phyloP scores from a whole-genome alignment of 1,140 invertebrate species.

The Philopotamus ludificatus region DNA sequence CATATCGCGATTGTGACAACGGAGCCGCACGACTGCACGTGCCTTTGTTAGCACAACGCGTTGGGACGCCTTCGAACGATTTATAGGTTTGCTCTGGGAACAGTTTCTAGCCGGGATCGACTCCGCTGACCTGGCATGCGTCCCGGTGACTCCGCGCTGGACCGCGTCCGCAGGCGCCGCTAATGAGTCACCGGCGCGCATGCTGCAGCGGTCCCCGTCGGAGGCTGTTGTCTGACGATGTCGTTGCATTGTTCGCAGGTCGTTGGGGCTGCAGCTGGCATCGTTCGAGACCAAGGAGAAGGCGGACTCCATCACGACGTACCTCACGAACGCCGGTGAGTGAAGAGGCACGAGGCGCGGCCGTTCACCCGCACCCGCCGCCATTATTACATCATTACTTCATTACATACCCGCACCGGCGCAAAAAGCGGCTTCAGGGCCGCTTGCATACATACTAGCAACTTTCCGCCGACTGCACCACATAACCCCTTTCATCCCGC shows the following conservation, averaged over 20 bases:
- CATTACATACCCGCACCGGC: conserved; percentile 24
- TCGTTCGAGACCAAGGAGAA: conserved; percentile 85
- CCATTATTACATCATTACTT: conserved; percentile 38
- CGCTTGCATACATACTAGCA: not conserved
- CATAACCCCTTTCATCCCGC: too few species aligned
- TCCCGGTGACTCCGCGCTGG: too few species aligned
- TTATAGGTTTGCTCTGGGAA: too few species aligned
- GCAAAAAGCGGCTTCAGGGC: conserved; percentile 6
- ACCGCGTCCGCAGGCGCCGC: too few species aligned
- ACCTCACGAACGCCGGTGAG: conserved; percentile 74
- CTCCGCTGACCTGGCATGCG: too few species aligned
- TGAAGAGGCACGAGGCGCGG: conserved; percentile 27
- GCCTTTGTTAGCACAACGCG: too few species aligned
- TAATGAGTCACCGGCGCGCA: not conserved
- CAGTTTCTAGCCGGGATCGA: too few species aligned
- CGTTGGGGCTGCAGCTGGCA: conserved; percentile 77
- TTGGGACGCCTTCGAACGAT: too few species aligned
- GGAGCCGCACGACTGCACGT: too few species aligned
- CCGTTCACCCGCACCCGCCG: conserved; percentile 34
- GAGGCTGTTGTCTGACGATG: conserved; percentile 1
- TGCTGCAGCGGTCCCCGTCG: not conserved
- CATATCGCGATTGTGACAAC: too few species aligned
- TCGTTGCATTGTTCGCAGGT: conserved; percentile 54
- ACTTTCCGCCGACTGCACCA: too few species aligned
- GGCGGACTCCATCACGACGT: conserved; percentile 77